Conservation (phyloP, 2,113 vertebrate genomes). For the Colaptes auratus region DNA sequence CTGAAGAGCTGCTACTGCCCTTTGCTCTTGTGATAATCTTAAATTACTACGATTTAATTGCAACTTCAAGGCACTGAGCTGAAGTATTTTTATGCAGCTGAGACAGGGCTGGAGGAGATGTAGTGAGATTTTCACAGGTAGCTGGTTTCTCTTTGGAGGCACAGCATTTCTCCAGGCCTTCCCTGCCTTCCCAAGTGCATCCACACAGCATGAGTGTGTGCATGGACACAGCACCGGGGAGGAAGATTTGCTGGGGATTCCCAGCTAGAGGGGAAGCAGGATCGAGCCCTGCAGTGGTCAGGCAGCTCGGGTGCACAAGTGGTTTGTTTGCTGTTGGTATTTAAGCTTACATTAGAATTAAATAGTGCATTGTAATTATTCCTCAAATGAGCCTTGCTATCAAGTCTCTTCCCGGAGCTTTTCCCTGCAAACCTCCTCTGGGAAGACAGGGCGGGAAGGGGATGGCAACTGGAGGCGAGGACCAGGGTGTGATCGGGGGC, state of each 20-base stretch:
- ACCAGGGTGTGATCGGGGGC: neutral
- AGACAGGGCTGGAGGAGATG: constrained; percentile 31
- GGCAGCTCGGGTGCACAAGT: fast-evolving
- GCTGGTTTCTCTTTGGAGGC: neutral
- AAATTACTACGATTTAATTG: constrained; percentile 85
- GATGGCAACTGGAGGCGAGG: neutral
- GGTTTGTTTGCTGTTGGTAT: neutral
- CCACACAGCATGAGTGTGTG: neutral
- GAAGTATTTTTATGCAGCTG: constrained; percentile 53
- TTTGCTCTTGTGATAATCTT: constrained; percentile 84
- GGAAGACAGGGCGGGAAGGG: neutral
- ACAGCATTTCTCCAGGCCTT: neutral
- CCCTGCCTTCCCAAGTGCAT: neutral
- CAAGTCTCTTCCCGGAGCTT: neutral
- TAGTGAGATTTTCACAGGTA: constrained; percentile 48
- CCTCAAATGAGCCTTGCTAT: neutral
- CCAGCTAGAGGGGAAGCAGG: neutral
- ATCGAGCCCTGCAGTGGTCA: neutral
- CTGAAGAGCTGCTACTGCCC: constrained; percentile 78
- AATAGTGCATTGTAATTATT: neutral
- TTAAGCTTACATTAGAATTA: neutral
- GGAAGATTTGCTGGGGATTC: neutral
- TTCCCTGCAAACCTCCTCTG: neutral
- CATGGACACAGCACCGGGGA: fast-evolving
- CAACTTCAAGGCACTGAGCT: constrained; percentile 74